Percentiles rank a stretch among this genome's conserved stretches.
These are phyloP conservation scores for Candoia aspera DNA, from an alignment of 2,113 vertebrate species.

Conservation along the genomic window DNA sequence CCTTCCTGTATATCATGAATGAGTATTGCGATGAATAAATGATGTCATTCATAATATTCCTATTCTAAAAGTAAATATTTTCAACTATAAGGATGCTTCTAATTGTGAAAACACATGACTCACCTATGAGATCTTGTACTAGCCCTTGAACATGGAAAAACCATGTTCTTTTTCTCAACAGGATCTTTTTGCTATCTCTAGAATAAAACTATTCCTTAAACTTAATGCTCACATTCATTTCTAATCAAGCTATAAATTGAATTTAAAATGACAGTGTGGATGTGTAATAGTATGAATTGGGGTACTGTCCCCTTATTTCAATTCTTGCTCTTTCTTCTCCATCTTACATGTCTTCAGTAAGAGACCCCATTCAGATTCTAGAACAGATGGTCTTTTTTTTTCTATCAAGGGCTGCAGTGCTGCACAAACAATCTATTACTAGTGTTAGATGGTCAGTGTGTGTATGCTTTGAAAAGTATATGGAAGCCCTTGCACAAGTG, in stretches of 20 bases:
- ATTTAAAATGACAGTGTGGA: slow-evolving; percentile 10
- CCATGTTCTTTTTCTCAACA: slow-evolving; percentile 27
- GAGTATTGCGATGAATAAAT: not conserved
- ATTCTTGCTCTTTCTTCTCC: not conserved
- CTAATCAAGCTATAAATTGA: slow-evolving; percentile 51
- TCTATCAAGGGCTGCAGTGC: not conserved
- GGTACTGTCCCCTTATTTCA: not conserved
- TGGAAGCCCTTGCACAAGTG: not conserved
- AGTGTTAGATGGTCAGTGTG: not conserved
- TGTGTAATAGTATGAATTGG: not conserved
- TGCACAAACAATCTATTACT: not conserved
- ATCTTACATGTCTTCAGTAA: slow-evolving; percentile 48
- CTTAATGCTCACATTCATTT: slow-evolving; percentile 50
- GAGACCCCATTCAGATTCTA: slow-evolving; percentile 54
- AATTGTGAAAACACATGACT: not conserved
- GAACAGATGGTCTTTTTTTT: slow-evolving; percentile 32
- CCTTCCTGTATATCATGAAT: not conserved
- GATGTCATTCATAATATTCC: not conserved
- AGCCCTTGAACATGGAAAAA: slow-evolving; percentile 16
- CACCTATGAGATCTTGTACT: slow-evolving; percentile 24
- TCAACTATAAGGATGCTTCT: not conserved
- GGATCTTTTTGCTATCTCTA: slow-evolving; percentile 44
- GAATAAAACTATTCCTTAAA: slow-evolving; percentile 34
- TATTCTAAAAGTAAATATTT: not conserved
- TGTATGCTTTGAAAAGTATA: not conserved